A percentile compares a stretch with the other conserved stretches of the same genome.
Evolutionary conservation across 2,888 invertebrate genomes (phyloP).

Genomic region (Eumacrocentrus americanus): DNA sequence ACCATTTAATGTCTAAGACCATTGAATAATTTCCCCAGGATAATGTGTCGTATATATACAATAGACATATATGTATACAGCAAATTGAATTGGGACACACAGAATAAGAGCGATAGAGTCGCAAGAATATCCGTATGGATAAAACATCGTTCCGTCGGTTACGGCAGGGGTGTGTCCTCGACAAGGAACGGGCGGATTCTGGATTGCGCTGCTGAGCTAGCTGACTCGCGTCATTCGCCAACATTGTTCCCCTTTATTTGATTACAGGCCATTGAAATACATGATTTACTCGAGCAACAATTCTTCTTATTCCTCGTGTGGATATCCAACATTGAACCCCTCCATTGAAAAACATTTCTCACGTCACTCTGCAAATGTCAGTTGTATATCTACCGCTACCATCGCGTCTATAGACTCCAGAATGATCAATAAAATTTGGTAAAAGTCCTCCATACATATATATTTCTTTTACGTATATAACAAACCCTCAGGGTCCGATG

Average conservation of each 20-base stretch:
- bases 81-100: too few species aligned
- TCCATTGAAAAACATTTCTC: neutral
- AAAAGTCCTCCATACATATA: neutral
- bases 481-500: neutral
- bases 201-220: slow-evolving; percentile 59
- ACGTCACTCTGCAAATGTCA: neutral
- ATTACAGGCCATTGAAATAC: slow-evolving; percentile 60
- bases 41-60: too few species aligned
- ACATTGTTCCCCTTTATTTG: slow-evolving; percentile 61
- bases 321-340: neutral
- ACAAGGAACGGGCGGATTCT: slow-evolving; percentile 62
- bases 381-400: neutral
- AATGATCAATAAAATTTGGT: neutral
- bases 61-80: too few species aligned
- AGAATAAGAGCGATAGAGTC: too few species aligned
- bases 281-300: slow-evolving; percentile 46
- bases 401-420: too few species aligned
- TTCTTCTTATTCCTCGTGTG: slow-evolving; percentile 7
- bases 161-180: slow-evolving; percentile 61
- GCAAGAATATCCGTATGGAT: too few species aligned
- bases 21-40: too few species aligned
- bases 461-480: neutral
- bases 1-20: too few species aligned
- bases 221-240: slow-evolving; percentile 55
- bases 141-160: slow-evolving; percentile 50